Conservation (phyloP, 2,797 vertebrate genomes). For the Silurus aristotelis region DNA sequence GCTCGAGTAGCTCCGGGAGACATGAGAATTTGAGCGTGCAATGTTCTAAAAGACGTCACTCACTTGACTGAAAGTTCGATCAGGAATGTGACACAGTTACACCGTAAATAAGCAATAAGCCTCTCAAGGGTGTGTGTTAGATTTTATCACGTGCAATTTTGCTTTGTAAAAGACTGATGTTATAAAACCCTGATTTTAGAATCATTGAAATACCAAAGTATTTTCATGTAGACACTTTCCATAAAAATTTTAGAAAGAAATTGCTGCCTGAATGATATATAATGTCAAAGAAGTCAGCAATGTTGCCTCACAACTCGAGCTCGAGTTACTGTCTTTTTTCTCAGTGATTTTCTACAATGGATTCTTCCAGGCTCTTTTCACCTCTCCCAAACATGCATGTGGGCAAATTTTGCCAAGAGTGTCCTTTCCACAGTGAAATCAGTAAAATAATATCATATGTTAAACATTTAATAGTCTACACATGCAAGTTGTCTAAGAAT, state of each 20-base stretch:
- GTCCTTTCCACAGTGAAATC: too few relatives aligned
- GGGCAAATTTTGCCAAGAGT: background rate
- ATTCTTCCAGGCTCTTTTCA: background rate
- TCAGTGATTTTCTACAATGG: background rate
- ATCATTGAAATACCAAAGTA: background rate
- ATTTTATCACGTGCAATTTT: background rate
- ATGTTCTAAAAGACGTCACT: background rate
- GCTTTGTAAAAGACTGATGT: background rate
- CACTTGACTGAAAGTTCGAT: background rate
- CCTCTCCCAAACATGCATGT: background rate
- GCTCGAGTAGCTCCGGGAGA: background rate
- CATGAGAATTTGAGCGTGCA: background rate
- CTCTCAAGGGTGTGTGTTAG: background rate
- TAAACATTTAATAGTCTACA: too few relatives aligned
- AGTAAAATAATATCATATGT: too few relatives aligned
- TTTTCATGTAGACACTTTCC: background rate
- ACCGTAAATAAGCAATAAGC: background rate
- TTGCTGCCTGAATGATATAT: background rate
- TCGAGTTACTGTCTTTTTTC: too few relatives aligned
- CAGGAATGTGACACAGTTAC: background rate
- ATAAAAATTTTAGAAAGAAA: background rate
- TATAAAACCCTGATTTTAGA: background rate
- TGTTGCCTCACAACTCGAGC: background rate
- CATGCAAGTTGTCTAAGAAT: background rate
- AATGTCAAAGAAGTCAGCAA: background rate